Conservation (phyloP, 2,113 vertebrate genomes). For the Hippocampus guttulatus region DNA sequence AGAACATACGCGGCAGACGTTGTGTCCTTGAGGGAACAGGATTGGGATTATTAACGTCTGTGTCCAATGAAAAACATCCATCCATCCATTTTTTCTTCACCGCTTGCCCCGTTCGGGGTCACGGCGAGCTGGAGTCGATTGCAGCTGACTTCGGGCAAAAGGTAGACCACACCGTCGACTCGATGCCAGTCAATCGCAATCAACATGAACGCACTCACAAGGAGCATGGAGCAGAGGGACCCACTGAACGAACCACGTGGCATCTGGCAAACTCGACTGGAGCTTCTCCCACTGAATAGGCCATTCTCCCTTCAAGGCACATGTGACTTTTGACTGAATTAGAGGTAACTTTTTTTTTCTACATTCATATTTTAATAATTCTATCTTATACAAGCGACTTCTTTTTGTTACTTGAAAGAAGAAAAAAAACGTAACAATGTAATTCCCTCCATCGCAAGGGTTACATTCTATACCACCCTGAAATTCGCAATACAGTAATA, state of each 20-base stretch:
- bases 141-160: background rate
- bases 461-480: too few species aligned
- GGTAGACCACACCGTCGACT: background rate
- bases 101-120: background rate
- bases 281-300: background rate
- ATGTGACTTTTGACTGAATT: background rate
- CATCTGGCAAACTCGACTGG: too few species aligned
- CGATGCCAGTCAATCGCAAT: background rate
- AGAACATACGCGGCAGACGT: constrained; percentile 37
- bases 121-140: background rate
- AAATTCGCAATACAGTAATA: too few species aligned
- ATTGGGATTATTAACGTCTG: constrained; percentile 23
- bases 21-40: constrained; percentile 26
- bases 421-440: too few species aligned
- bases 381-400: too few species aligned
- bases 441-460: too few species aligned
- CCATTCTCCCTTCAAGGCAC: background rate
- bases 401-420: too few species aligned
- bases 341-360: too few species aligned
- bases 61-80: background rate
- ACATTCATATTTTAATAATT: too few species aligned
- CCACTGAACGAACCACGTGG: too few species aligned
- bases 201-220: background rate
- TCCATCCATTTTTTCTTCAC: background rate
- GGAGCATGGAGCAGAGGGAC: background rate